Evolutionary conservation across 2,888 invertebrate species (phyloP), one percentile per base, ranked within the genome.

Genomic region (Xestia xanthographa): DNA sequence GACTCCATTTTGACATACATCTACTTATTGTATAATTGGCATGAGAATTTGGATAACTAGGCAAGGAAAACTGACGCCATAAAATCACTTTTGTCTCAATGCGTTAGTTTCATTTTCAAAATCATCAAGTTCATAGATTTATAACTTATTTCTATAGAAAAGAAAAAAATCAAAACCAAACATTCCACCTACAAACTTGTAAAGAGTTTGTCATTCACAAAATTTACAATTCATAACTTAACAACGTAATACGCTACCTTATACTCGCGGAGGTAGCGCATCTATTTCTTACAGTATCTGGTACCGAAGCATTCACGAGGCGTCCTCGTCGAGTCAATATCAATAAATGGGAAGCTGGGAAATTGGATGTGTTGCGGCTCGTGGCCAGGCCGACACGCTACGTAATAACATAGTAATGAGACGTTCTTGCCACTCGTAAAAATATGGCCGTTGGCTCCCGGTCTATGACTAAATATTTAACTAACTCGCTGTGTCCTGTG

Each of bases 391-490:
- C 92, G 92, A 91, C 94, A 92, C 94, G 92, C 94, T 92, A 91
- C 91, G 95, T 96, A 95, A 96, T 96, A 96, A 96, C 92, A 95
- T 94, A 95, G 96, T 96, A 96, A 96, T 96, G 95, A 96, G 93
- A 89, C 91, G 91, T 91, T 92, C 92, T 91, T 89, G 91, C 90
- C 91, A 92, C 94, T 95, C 95, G 94, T 96, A 96, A 96, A 96
- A 96, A 96, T 96, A 96, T 96, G 94, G 90, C 86, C 90, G 87
- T 89, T 89, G 90, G 93, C 95, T 95, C 92, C 94, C 92, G 93
- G 90, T 92, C 94, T 94, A 94, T 91, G 91, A 89, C 94, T 95
- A 94, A 95, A 95, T 95, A 95, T 95, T 95, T 94, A 95, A 94
- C 94, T 92, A 92, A 91, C 90, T 86, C 80, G 70, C 80, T 75